Evolutionary conservation across 2,888 invertebrate species (phyloP).

Genomic region (Orchestes rusci): DNA sequence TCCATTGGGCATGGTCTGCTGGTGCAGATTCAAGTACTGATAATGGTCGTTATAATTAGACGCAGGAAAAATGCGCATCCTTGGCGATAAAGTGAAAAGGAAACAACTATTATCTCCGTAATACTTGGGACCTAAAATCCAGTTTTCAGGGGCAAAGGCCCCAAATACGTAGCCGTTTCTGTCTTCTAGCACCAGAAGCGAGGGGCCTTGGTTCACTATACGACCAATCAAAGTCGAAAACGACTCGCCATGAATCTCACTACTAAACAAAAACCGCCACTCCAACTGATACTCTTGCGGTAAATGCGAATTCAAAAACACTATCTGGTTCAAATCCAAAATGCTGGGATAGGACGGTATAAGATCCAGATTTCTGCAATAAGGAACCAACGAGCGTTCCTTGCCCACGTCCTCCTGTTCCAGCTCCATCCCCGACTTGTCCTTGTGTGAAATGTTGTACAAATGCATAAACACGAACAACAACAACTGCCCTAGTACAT

Average conservation of each 20-base stretch:
- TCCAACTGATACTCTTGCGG: constrained; percentile 67
- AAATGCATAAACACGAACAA: constrained; percentile 50
- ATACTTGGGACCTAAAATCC: constrained; percentile 72
- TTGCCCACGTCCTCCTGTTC: constrained; percentile 36
- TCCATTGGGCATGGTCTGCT: constrained; percentile 92
- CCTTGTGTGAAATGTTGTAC: constrained; percentile 49
- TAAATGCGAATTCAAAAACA: constrained; percentile 73
- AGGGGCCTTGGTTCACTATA: constrained; percentile 73
- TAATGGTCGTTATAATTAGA: constrained; percentile 84
- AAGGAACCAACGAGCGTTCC: constrained; percentile 47
- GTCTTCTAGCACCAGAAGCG: constrained; percentile 77
- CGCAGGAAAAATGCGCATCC: constrained; percentile 68
- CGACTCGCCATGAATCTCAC: constrained; percentile 82
- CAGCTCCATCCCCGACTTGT: constrained; percentile 9
- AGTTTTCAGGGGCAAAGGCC: constrained; percentile 75
- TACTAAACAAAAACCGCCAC: constrained; percentile 85
- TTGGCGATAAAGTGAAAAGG: constrained; percentile 76
- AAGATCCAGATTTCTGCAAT: constrained; percentile 57
- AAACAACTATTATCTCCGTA: constrained; percentile 69
- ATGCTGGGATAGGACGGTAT: constrained; percentile 73
- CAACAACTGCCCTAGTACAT: constrained; percentile 46
- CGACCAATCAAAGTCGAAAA: constrained; percentile 77
- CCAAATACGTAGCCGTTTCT: constrained; percentile 80
- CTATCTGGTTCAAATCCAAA: constrained; percentile 66
- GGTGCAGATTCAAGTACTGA: constrained; percentile 86